phyloP scores from a whole-genome alignment of 53 echinoderm and acorn worm species.

The Echinarachnius parma region DNA sequence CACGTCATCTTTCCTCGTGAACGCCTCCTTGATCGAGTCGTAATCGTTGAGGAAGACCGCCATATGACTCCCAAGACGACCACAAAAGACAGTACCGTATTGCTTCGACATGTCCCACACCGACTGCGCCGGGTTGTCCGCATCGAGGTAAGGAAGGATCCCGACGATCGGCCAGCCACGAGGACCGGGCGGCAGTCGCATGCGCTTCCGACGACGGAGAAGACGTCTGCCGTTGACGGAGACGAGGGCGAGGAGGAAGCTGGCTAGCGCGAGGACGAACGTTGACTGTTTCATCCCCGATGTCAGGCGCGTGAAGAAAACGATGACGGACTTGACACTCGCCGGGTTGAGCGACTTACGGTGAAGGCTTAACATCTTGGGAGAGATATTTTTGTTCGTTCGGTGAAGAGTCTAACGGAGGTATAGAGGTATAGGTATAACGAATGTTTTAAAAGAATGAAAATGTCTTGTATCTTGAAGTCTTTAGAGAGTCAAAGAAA shows the following conservation, averaged over 20 bases:
- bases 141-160: slow-evolving; percentile 58
- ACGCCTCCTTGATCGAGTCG: slow-evolving; percentile 60
- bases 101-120: slow-evolving; percentile 39
- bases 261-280: slow-evolving; percentile 10
- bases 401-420: no score
- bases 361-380: no score
- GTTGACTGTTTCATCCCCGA: background rate
- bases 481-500: no score
- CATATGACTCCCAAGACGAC: slow-evolving; percentile 47
- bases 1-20: slow-evolving; percentile 51
- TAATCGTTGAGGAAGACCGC: slow-evolving; percentile 63
- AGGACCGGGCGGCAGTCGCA: slow-evolving; percentile 61
- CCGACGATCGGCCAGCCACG: slow-evolving; percentile 64
- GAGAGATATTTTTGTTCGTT: no score
- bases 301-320: slow-evolving; percentile 13
- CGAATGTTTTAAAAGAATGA: no score
- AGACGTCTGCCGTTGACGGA: background rate
- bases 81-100: slow-evolving; percentile 53
- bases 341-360: no score
- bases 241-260: slow-evolving; percentile 13
- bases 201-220: background rate
- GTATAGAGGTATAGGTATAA: no score
- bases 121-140: slow-evolving; percentile 37
- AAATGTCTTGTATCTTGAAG: no score
- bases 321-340: background rate